Base-by-base conservation (phyloP, 2,888 invertebrate species). In the Tetragonisca angustula region DNA sequence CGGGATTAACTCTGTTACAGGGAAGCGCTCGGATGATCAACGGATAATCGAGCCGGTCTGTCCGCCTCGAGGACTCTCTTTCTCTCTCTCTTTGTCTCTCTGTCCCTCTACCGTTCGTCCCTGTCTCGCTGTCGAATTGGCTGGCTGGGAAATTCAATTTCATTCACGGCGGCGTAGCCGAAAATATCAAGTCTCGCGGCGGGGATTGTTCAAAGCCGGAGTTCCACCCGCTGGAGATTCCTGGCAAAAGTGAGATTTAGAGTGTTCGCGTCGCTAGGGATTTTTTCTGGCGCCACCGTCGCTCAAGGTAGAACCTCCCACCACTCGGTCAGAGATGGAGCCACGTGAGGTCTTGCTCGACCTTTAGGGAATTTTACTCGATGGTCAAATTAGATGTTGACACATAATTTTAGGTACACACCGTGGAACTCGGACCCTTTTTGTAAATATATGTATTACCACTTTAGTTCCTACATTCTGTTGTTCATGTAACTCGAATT, bases 1-100 rank as follows among this genome's bases (percentile, higher is more conserved):
- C n/a, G 65, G 85, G 88, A 88, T 88, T 88, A 88, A 85, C 84
- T 84, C 83, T 79, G 85, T 86, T 84, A 82, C 85, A 73, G 75
- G 80, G 81, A 82, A 86, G 79, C 85, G 43, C 87, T 80, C 84
- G 69, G 67, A 71, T 80, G 86, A 88, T 87, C 75, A 76, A 36
- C 81, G 81, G 87, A 87, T 84, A 83, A 86, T 85, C 86, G 81
- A 71, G 78, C 77, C 27, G 59, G 36, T 32, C 36, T 49, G 54
- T 59, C 54, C 50, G 65, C 43, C 49, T 65, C 5, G 27, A 71
- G 52, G 32, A 52, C n/a, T 17, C 59, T 59, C 24, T 4, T 15
- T 24, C 59, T 11, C 9, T 11, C 43, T 43, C 36, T 21, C 13
- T 21, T 19, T 36, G 32, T 32, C 61, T n/a, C 59, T n/a, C 64